A percentile compares a stretch with the other conserved stretches of the same genome.
phyloP scores from a whole-genome alignment of 2,888 invertebrate species.

The Pristionchus exspectatus region DNA sequence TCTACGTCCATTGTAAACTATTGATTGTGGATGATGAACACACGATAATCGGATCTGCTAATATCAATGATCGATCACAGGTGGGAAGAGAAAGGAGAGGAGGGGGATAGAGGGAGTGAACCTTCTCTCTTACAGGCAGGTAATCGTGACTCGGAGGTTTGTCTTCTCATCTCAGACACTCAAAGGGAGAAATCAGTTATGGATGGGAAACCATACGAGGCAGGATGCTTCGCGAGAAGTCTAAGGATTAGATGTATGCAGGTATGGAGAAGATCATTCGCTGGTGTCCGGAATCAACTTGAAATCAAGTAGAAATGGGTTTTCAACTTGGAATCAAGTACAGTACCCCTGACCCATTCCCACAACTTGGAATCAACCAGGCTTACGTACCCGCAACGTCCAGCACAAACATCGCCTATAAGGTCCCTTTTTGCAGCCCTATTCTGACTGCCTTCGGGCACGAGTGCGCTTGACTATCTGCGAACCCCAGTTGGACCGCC shows the following conservation, averaged over 20 bases:
- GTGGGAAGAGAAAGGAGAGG: slow-evolving; percentile 79
- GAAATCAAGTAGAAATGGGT: no score
- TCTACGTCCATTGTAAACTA: slow-evolving; percentile 97
- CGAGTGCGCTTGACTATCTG: no score
- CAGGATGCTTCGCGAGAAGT: slow-evolving; percentile 90
- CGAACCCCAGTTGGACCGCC: no score
- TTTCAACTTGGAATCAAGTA: no score
- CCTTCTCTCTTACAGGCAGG: slow-evolving; percentile 82
- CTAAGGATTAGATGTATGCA: slow-evolving; percentile 89
- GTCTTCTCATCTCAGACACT: slow-evolving; percentile 87
- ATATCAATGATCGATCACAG: slow-evolving; percentile 96
- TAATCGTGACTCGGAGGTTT: slow-evolving; percentile 90
- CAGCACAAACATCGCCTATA: no score
- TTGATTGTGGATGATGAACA: slow-evolving; percentile 93
- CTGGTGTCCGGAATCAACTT: no score
- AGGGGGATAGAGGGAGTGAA: no score
- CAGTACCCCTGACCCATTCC: no score
- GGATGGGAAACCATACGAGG: slow-evolving; percentile 88
- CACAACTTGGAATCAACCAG: no score
- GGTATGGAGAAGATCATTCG: slow-evolving; percentile 58
- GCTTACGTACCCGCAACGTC: no score
- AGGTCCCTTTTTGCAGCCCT: no score
- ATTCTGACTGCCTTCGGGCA: no score
- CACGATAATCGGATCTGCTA: slow-evolving; percentile 96
- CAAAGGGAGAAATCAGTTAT: slow-evolving; percentile 85